A percentile compares a stretch with the other conserved stretches of the same genome.
These are phyloP conservation scores for Beris chalybata DNA, from an alignment of 2,888 invertebrate genomes.

Conservation along the genomic window DNA sequence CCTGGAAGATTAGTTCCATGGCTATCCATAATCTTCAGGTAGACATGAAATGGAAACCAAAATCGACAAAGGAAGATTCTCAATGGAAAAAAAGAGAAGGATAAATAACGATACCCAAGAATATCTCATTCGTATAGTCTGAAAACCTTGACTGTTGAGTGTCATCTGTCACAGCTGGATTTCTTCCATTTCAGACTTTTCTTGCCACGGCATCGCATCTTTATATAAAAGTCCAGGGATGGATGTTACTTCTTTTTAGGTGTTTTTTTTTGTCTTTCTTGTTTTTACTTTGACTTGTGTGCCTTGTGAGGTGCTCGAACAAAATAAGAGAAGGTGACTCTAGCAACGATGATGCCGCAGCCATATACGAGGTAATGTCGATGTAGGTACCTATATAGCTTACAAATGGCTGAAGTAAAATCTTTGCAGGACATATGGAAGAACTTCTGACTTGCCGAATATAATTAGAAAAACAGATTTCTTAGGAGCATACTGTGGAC, in stretches of 20 bases:
- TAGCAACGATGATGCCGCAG: background rate
- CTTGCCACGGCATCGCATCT: slow-evolving; percentile 1
- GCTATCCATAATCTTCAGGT: background rate
- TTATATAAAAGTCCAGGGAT: slow-evolving; percentile 12
- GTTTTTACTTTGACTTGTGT: slow-evolving; percentile 1
- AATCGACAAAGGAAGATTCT: background rate
- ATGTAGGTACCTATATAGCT: no score
- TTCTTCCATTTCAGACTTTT: slow-evolving; percentile 16
- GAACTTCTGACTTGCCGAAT: background rate
- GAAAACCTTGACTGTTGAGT: slow-evolving; percentile 23
- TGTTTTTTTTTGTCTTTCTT: background rate
- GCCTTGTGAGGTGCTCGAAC: background rate
- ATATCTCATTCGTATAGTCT: background rate
- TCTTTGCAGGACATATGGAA: no score
- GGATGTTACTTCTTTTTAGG: background rate
- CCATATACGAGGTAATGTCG: background rate
- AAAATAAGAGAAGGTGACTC: slow-evolving; percentile 12
- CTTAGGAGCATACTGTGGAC: background rate
- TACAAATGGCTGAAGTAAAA: no score
- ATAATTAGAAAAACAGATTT: slow-evolving; percentile 15
- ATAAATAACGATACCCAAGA: no score
- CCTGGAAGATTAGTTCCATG: background rate
- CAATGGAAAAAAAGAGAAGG: no score
- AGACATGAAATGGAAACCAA: slow-evolving; percentile 10
- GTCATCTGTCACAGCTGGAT: slow-evolving; percentile 35